Evolutionary conservation across 1,140 invertebrate species (phyloP).

Genomic region (Probaryconus sp.): DNA sequence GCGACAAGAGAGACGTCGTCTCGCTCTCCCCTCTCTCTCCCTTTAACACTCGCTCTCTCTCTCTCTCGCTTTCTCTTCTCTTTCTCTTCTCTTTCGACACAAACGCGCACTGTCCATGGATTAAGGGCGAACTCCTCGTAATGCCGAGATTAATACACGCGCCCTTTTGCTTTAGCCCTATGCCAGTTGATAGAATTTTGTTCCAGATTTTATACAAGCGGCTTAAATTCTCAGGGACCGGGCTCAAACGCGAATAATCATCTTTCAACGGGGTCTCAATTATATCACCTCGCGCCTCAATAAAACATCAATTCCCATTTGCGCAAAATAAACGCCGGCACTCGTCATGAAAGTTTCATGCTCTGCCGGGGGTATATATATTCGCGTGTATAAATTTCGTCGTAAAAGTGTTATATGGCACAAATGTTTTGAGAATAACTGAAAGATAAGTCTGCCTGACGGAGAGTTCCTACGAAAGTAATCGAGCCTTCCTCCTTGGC

Average conservation of each 20-base stretch:
- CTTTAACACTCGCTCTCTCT: conserved; percentile 20
- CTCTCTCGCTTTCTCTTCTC: conserved; percentile 18
- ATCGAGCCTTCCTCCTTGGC: too few relatives aligned
- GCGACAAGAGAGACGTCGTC: conserved; percentile 13
- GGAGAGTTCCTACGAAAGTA: too few relatives aligned
- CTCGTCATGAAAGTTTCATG: conserved; percentile 5
- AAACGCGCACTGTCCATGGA: conserved; percentile 48
- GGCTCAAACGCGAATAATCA: conserved; percentile 19
- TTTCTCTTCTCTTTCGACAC: conserved; percentile 24
- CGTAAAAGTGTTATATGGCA: too few relatives aligned
- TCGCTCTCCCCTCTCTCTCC: conserved; percentile 10
- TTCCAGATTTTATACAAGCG: conserved; percentile 59
- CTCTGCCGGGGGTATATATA: too few relatives aligned
- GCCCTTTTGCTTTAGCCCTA: conserved; percentile 65
- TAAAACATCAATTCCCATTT: conserved; percentile 28
- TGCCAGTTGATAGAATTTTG: conserved; percentile 71
- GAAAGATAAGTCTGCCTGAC: too few relatives aligned
- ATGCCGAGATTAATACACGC: conserved; percentile 73
- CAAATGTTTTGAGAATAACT: too few relatives aligned
- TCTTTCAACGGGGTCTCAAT: conserved; percentile 12
- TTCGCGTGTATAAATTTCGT: too few relatives aligned
- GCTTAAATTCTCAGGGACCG: conserved; percentile 45
- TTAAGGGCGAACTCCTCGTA: conserved; percentile 63
- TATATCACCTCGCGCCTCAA: conserved; percentile 12
- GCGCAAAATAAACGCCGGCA: conserved; percentile 19